A percentile compares a stretch with the other conserved stretches of the same genome.
phyloP scores from a whole-genome alignment of 2,113 vertebrate species.

The Hippolais icterina region DNA sequence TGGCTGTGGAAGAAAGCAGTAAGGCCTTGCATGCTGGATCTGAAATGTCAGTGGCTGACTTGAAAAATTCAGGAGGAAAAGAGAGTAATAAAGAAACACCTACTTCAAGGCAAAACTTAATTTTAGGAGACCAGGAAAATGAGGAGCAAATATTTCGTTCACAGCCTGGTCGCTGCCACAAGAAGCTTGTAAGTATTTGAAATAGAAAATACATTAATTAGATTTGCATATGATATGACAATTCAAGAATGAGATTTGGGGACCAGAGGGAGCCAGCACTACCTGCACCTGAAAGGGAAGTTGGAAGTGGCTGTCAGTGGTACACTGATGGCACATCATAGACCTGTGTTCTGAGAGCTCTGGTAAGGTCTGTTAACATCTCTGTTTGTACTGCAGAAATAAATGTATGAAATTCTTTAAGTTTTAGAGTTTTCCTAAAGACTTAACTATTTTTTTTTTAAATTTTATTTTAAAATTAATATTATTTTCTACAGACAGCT shows the following conservation, averaged over 20 bases:
- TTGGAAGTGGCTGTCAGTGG: not conserved
- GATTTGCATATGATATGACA: not conserved
- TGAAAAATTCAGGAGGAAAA: conserved; percentile 58
- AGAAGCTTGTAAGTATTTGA: conserved; percentile 64
- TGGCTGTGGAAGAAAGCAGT: conserved; percentile 66
- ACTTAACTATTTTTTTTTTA: not conserved
- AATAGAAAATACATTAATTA: not conserved
- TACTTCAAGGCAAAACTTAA: conserved; percentile 27
- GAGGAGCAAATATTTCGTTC: conserved; percentile 73
- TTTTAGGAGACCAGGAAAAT: conserved; percentile 68
- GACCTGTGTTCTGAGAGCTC: not conserved
- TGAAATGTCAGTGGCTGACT: conserved; percentile 66
- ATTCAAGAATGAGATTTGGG: not conserved
- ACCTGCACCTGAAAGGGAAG: not conserved
- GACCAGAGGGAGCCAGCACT: not conserved
- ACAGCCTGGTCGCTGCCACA: conserved; percentile 73
- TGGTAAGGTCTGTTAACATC: not conserved
- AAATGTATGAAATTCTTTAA: not conserved
- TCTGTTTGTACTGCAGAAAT: not conserved
- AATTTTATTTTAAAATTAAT: not conserved
- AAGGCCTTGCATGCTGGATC: conserved; percentile 57
- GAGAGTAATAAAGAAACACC: conserved; percentile 66
- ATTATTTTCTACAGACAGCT: not conserved
- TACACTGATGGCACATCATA: not conserved
- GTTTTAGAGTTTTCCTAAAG: not conserved